Evolutionary conservation across 2,113 vertebrate genomes (phyloP).

Genomic region (Saccopteryx leptura): DNA sequence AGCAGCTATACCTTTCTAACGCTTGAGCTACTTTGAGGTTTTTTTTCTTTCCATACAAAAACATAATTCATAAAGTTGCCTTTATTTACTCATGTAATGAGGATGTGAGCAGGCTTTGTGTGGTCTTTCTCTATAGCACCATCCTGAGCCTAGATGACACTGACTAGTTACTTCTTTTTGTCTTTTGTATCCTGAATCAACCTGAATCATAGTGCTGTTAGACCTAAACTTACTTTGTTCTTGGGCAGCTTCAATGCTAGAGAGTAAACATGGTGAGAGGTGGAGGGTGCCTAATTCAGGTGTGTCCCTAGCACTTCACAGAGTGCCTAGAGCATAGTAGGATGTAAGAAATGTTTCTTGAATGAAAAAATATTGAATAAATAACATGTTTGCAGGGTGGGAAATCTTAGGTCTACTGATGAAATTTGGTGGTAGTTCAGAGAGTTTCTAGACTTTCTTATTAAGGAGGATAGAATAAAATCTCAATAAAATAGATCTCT

Average conservation of each 20-base stretch:
- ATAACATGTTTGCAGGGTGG: background rate
- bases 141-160: background rate
- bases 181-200: background rate
- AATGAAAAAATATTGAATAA: background rate
- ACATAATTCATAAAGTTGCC: background rate
- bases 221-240: background rate
- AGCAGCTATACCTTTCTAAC: background rate
- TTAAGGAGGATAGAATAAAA: background rate
- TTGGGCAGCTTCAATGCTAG: background rate
- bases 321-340: background rate
- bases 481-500: background rate
- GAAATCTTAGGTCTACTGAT: background rate
- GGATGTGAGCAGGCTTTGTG: background rate
- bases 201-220: background rate
- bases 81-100: background rate
- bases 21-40: background rate
- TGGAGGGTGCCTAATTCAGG: background rate
- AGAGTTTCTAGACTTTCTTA: background rate
- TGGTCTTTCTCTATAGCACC: background rate
- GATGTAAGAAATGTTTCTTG: background rate
- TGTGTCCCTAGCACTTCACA: background rate
- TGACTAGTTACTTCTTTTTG: background rate
- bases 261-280: background rate
- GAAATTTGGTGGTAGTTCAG: background rate
- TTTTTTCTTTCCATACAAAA: background rate